Base-by-base conservation (phyloP, 1,140 invertebrate genomes). In the Drosophila prosaltans region DNA sequence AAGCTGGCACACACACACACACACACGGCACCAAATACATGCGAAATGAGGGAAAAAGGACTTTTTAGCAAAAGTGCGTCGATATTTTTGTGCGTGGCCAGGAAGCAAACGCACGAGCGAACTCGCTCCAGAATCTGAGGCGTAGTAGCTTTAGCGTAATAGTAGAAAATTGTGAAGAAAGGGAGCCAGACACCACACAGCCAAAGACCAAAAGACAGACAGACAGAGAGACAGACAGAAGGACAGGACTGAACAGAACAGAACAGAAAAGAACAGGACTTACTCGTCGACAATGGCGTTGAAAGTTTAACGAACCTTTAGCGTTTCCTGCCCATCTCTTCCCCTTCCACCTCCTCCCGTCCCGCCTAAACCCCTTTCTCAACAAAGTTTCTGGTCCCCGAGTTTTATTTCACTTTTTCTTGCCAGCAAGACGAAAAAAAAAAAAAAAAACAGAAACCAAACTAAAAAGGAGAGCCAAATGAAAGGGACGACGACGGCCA, bases 31-130 rank as follows among this genome's bases (percentile, higher is more conserved):
- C 69, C 41, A 84, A 80, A 85, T 72, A 78, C 81, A 51, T 61
- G 62, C 67, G 69, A 88, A 84, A 84, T 85, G 78, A 78, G 75
- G 62, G 62, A 66, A 78, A 63, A 77, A 81, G 77, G 74, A 90
- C 84, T 84, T 76, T 76, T 70, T 79, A 72, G 57, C 28, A 80
- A 85, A 88, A 89, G 84, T 88, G 84, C 84, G 84, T 88, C 78
- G 84, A 89, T 84, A 84, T 57, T 88, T 88, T 89, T 88, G 84
- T 88, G 84, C 84, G 84, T 88, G 81, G 84, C 80, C 80, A 88
- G 83, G 81, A 88, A 88, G 80, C 84, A 59, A 36, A 66, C 67
- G 66, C 74, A 77, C 74, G 74, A 76, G 66, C 60, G 60, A 59
- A 26, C 41, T 41, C 40, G 74, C 26, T 64, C 62, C 69, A 65